Evolutionary conservation across 2,797 vertebrate species (phyloP), one percentile per base, ranked within the genome.

Genomic region (Crenuchus spilurus): DNA sequence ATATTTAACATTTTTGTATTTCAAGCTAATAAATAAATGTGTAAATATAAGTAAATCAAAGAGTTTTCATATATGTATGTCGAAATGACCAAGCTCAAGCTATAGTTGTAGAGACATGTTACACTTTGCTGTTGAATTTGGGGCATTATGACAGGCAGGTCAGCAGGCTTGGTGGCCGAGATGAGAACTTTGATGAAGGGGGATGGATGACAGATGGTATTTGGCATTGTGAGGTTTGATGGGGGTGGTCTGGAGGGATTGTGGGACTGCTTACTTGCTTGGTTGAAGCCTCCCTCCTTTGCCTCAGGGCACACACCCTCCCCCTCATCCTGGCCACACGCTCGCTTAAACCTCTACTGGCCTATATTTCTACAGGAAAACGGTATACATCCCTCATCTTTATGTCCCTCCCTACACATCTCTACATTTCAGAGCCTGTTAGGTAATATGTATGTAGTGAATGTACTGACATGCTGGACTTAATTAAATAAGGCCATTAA

Each of bases 201-300:
- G 37, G 65, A 61, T 60, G 54, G 20, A 61, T 74, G 60, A 64
- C 77, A 73, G 69, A 80, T 78, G 73, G 72, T 66, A 30, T 55
- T 6, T 71, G 41, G 39, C 44, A 63, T 74, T 62, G 63, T 66
- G 20, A 20, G 41, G 35, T 74, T 69, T 41, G 26, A 37, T 63
- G 35, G 46, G 52, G 18, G 16, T 68, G 16, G 54, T 71, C 63
- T 78, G 39, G 18, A 57, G 65, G 64, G 75, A 75, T 33, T 57
- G 31, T 30, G 24, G n/a, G 9, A 7, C 49, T 65, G 26, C 51
- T 54, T 7, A 18, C 60, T 60, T 71, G 66, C 51, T 28, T 54
- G 61, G 42, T 37, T 74, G 42, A 13, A 55, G 22, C 68, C 39
- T 70, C 24, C 16, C 26, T 16, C 35, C 35, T 52, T 33, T 16